Percentiles rank a stretch among this genome's conserved stretches.
Evolutionary conservation across 2,888 invertebrate species (phyloP).

Genomic region (Hydrotaea cyrtoneurina): DNA sequence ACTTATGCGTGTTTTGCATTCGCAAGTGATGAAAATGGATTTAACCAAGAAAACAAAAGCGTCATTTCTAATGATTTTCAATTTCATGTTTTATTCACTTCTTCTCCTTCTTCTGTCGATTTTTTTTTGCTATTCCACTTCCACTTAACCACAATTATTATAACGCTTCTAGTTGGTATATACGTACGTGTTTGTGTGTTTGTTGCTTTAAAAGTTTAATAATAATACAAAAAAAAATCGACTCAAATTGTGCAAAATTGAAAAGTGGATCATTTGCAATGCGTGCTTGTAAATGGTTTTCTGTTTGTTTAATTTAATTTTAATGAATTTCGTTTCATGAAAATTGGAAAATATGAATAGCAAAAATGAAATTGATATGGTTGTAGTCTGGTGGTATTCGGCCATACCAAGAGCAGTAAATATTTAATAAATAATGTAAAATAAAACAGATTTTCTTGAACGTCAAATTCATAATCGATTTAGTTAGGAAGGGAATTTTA

Average conservation of each 20-base stretch:
- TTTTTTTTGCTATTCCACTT: neutral
- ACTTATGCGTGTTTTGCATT: constrained; percentile 7
- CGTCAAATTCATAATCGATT: too few species aligned
- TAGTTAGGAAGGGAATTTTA: too few species aligned
- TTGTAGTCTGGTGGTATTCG: too few species aligned
- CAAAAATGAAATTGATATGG: too few species aligned
- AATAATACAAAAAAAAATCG: neutral
- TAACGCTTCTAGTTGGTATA: neutral
- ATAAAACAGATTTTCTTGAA: too few species aligned
- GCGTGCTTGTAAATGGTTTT: neutral
- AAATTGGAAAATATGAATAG: neutral
- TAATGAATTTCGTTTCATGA: neutral
- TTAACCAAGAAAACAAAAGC: neutral
- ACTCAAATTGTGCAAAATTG: constrained; percentile 18
- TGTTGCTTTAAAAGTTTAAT: neutral
- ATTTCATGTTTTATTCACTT: neutral
- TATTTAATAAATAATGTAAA: too few species aligned
- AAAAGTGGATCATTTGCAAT: neutral
- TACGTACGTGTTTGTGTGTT: neutral
- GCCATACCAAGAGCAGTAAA: too few species aligned
- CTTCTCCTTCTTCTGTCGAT: neutral
- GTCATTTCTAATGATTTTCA: neutral
- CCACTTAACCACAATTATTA: neutral
- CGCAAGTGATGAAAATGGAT: constrained; percentile 9
- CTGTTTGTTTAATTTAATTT: neutral